Percentiles rank a stretch among this genome's conserved stretches.
phyloP scores from a whole-genome alignment of 2,797 vertebrate species.

The Gastrophryne carolinensis region DNA sequence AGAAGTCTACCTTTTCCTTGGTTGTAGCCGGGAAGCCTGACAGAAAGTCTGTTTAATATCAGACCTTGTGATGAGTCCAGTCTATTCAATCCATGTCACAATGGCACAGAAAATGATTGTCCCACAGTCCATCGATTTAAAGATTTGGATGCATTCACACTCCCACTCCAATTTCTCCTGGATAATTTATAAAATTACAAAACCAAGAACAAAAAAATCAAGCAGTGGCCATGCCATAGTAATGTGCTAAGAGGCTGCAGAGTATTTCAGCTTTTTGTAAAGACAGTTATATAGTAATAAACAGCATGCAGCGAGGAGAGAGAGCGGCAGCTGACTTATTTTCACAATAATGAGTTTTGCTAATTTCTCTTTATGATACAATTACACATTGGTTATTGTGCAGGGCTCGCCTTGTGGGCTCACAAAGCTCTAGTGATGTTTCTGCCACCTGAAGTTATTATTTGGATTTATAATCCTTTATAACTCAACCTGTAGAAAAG shows the following conservation, averaged over 20 bases:
- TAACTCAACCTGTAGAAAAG: not conserved
- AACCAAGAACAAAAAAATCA: not conserved
- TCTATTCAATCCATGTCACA: no score
- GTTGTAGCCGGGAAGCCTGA: no score
- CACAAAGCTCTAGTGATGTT: not conserved
- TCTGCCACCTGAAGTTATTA: not conserved
- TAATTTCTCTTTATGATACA: not conserved
- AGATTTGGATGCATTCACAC: no score
- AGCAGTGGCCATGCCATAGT: no score
- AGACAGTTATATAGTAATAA: conserved; percentile 11
- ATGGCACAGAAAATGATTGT: no score
- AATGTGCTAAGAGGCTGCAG: not conserved
- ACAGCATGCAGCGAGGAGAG: not conserved
- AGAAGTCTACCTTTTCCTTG: no score
- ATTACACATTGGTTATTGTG: not conserved
- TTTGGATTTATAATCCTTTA: not conserved
- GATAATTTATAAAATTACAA: not conserved
- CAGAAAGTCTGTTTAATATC: no score
- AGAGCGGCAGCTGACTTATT: not conserved
- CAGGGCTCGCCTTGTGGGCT: not conserved
- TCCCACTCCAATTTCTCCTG: no score
- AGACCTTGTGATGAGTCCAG: no score
- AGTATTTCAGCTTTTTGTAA: not conserved
- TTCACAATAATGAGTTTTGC: not conserved
- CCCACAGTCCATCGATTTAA: no score